These are phyloP conservation scores for Serranus cabrilla DNA, from an alignment of 2,797 vertebrate species.

Conservation along the genomic window DNA sequence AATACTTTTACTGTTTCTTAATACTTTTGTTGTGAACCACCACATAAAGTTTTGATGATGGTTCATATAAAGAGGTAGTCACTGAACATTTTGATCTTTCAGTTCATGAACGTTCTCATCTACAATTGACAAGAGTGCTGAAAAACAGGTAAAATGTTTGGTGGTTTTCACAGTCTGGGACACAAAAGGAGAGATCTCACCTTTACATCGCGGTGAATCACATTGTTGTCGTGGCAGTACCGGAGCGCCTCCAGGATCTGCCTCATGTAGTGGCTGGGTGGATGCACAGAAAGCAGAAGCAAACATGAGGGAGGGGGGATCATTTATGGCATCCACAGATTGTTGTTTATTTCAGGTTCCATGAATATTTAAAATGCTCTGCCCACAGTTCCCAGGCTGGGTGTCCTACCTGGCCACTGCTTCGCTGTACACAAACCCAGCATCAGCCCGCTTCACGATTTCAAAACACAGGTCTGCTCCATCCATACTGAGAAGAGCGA, in stretches of 20 bases:
- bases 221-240: conserved; percentile 98
- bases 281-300: conserved; percentile 44
- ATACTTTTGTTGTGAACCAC: no score
- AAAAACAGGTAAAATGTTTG: background rate
- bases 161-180: background rate
- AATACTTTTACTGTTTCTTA: no score
- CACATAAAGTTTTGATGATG: no score
- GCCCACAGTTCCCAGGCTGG: background rate
- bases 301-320: background rate
- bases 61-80: no score
- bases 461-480: conserved; percentile 99
- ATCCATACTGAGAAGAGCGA: conserved; percentile 90
- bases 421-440: conserved; percentile 99
- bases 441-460: conserved; percentile 98
- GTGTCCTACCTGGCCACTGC: conserved; percentile 94
- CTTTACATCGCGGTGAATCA: conserved; percentile 98
- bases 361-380: conserved; percentile 24
- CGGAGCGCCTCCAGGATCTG: conserved; percentile 97
- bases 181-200: conserved; percentile 78
- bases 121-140: no score
- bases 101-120: no score
- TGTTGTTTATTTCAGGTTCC: background rate
- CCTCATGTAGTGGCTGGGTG: conserved; percentile 95
- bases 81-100: no score
- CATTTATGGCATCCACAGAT: background rate